phyloP scores from a whole-genome alignment of 1,140 invertebrate species.

The Drosophila busckii region DNA sequence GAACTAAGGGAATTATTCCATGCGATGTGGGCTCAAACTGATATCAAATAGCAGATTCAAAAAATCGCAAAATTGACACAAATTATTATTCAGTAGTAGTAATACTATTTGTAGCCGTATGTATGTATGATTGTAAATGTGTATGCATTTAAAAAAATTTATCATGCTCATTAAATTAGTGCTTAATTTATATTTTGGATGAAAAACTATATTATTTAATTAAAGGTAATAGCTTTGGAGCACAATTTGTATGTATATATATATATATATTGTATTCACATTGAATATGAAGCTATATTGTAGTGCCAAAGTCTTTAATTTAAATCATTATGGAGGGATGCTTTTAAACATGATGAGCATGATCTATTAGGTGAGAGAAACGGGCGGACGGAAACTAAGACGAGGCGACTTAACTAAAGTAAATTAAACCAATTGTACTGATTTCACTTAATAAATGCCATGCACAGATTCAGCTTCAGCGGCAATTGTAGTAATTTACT shows the following conservation, averaged over 20 bases:
- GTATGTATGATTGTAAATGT: conserved; percentile 1
- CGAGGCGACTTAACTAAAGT: conserved; percentile 47
- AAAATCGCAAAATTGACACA: neutral
- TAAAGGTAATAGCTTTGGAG: too few relatives aligned
- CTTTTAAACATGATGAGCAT: conserved; percentile 22
- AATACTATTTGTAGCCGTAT: neutral
- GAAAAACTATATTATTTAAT: too few relatives aligned
- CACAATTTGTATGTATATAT: conserved; percentile 1
- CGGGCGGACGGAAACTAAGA: conserved; percentile 2
- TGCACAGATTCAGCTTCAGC: conserved; percentile 6
- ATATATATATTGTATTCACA: conserved; percentile 14
- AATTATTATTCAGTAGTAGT: too few relatives aligned
- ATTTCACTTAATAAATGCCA: conserved; percentile 64
- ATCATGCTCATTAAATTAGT: too few relatives aligned
- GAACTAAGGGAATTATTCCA: conserved; percentile 48
- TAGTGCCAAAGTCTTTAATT: conserved; percentile 25
- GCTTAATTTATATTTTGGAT: too few relatives aligned
- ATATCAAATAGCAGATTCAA: conserved; percentile 11
- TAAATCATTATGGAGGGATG: conserved; percentile 28
- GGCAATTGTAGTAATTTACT: conserved; percentile 63
- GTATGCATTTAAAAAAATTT: neutral
- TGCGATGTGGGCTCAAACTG: conserved; percentile 22
- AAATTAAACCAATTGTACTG: conserved; percentile 70
- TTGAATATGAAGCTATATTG: too few relatives aligned
- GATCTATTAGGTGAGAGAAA: conserved; percentile 1